These are phyloP conservation scores for Drosophila nigromelanica DNA, from an alignment of 1,140 invertebrate genomes.

Conservation along the genomic window DNA sequence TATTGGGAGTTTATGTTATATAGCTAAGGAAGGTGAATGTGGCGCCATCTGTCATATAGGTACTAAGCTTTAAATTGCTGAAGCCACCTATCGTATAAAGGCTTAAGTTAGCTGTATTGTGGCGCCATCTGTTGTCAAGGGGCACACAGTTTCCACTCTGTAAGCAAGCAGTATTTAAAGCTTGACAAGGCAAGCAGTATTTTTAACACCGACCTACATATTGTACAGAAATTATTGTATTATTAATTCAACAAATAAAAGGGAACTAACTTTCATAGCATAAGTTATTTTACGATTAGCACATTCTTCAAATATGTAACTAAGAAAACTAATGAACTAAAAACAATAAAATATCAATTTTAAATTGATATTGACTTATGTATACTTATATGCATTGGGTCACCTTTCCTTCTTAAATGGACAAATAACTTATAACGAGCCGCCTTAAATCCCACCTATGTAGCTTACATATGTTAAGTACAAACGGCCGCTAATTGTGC, in stretches of 20 bases:
- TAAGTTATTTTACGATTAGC: no score
- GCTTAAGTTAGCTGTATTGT: neutral
- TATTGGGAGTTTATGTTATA: no score
- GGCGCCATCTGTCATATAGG: neutral
- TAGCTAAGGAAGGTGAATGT: neutral
- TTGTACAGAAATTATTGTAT: no score
- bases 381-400: no score
- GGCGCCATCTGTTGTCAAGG: neutral
- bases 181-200: neutral
- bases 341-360: no score
- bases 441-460: slow-evolving; percentile 57
- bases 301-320: no score
- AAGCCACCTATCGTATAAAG: neutral
- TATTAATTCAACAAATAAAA: no score
- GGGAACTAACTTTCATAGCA: no score
- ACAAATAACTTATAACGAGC: slow-evolving; percentile 24
- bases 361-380: no score
- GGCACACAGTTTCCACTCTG: neutral
- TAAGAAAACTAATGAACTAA: no score
- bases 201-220: no score
- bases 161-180: neutral
- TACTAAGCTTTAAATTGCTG: neutral
- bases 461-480: slow-evolving; percentile 63
- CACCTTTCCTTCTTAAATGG: neutral
- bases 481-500: slow-evolving; percentile 68